Base-by-base conservation (phyloP, 2,113 vertebrate species). In the Tonatia bakeri region DNA sequence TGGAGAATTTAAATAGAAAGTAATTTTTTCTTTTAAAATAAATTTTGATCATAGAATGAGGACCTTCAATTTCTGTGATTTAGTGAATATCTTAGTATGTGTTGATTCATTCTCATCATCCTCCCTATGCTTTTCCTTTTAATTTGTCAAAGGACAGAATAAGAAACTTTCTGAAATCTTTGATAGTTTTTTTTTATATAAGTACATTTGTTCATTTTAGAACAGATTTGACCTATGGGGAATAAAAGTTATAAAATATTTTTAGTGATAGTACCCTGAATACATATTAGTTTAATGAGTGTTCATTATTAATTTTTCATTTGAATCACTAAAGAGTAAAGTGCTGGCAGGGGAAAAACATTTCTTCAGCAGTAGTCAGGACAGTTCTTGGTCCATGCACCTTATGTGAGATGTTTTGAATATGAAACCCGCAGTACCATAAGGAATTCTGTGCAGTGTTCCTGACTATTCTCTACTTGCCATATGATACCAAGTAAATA, bases 11-110 rank as follows among this genome's bases (percentile, higher is more conserved):
- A 96, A 92, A 67, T 70, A 73, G 13, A 73, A 70, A 90, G 33
- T 75, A 96, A 56, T 77, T 82, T 96, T 90, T 82, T 84, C 24
- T 80, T 87, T 93, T 45, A 59, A 81, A 94, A 95, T 91, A 75
- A 91, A 91, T 94, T 95, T 94, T 95, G 89, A 47, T 93, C 47
- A 69, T 94, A 54, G 31, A 83, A 56, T 79, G 69, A 72, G 4
- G 75, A 16, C 24, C 56, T 94, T 87, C 24, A 88, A 4, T 91
- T 77, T 95, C 76, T 93, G 2, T 80, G 73, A 80, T 31, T 76
- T 89, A 87, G 33, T 88, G 94, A 81, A 79, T 89, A 67, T 56
- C 31, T 54, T 90, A 65, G 20, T 85, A 40, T 83, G 40, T 92
- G 47, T 96, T 11, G 31, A 28, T 91, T 94, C 47, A 64, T 67